phyloP scores from a whole-genome alignment of 2,888 invertebrate species.

The Carterocephalus palaemon region DNA sequence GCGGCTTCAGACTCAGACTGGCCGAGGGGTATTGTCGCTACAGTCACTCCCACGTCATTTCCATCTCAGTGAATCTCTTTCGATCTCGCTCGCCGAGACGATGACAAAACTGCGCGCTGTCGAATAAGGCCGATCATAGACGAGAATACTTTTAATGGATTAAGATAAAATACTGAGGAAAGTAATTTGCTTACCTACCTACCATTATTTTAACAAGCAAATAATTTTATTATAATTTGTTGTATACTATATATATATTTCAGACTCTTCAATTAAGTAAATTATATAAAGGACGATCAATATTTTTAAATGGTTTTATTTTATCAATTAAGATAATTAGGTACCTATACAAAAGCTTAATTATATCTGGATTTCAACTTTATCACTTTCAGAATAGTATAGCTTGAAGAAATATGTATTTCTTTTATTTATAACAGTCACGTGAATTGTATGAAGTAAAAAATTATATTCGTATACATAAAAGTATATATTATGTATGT shows the following conservation, averaged over 20 bases:
- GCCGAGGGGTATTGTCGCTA: slow-evolving; percentile 55
- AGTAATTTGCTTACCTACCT: slow-evolving; percentile 30
- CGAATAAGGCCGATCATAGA: slow-evolving; percentile 55
- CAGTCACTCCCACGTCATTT: slow-evolving; percentile 61
- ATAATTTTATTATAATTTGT: slow-evolving; percentile 2
- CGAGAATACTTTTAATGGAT: slow-evolving; percentile 50
- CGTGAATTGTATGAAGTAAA: no score
- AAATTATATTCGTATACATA: no score
- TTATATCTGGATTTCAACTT: no score
- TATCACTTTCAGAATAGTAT: no score
- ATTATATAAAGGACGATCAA: no score
- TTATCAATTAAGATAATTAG: no score
- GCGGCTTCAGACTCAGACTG: slow-evolving; percentile 39
- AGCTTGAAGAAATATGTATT: no score
- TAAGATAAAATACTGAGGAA: slow-evolving; percentile 33
- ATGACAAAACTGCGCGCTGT: slow-evolving; percentile 47
- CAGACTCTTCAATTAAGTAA: no score
- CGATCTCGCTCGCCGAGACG: slow-evolving; percentile 66
- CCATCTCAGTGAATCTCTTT: slow-evolving; percentile 48
- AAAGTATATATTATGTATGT: no score
- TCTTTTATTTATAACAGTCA: no score
- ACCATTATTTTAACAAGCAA: background rate
- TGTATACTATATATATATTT: background rate
- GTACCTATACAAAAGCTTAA: no score
- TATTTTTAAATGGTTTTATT: no score